These are phyloP conservation scores for Physella acuta DNA, from an alignment of 1,140 invertebrate species.

Conservation along the genomic window DNA sequence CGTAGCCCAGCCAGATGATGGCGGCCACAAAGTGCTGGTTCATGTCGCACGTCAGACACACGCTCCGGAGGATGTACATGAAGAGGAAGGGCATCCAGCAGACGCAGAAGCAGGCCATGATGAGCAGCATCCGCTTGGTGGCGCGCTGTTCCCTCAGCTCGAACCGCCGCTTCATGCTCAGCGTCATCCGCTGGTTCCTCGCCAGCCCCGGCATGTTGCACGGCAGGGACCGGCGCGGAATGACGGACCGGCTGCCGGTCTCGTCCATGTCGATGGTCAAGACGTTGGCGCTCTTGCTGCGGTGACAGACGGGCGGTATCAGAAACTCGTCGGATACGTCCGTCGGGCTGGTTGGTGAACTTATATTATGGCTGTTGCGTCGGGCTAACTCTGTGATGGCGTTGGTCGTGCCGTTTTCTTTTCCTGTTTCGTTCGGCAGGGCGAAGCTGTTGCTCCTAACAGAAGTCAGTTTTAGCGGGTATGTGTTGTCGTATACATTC, in stretches of 20 bases:
- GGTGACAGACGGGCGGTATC: background rate
- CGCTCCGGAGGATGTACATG: slow-evolving; percentile 62
- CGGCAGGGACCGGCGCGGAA: slow-evolving; percentile 24
- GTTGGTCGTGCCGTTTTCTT: background rate
- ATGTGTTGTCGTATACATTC: background rate
- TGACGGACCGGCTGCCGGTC: background rate
- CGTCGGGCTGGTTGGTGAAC: background rate
- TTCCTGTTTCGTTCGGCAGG: background rate
- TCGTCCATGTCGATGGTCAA: slow-evolving; percentile 10
- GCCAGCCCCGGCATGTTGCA: slow-evolving; percentile 20
- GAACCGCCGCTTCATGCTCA: slow-evolving; percentile 49
- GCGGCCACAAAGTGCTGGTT: slow-evolving; percentile 46
- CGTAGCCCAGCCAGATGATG: slow-evolving; percentile 89
- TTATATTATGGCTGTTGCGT: slow-evolving; percentile 12
- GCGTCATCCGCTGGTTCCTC: slow-evolving; percentile 33
- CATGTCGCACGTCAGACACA: slow-evolving; percentile 45
- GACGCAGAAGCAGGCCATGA: slow-evolving; percentile 97
- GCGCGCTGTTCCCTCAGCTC: slow-evolving; percentile 87
- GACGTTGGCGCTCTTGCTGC: slow-evolving; percentile 31
- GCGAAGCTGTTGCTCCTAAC: slow-evolving; percentile 16
- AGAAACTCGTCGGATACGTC: background rate
- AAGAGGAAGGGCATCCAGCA: slow-evolving; percentile 99
- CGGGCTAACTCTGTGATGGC: slow-evolving; percentile 1
- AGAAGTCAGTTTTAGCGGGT: background rate
- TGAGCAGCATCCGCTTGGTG: slow-evolving; percentile 92